Conservation (phyloP, 2,113 vertebrate species). For the Colius striatus region DNA sequence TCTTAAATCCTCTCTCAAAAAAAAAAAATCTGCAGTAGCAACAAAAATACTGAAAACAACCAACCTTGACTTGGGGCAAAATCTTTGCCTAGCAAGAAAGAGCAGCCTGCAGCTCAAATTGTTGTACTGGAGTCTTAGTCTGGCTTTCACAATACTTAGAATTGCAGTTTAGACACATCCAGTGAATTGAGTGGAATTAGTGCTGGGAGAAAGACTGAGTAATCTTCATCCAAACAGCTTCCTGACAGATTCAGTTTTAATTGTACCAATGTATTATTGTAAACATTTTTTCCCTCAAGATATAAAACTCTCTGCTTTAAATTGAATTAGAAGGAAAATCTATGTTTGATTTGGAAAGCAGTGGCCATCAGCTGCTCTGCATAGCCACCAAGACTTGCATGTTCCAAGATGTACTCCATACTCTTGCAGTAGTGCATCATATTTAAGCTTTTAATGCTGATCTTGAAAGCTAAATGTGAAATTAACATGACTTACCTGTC, state of each 20-base stretch:
- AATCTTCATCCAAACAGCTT: background rate
- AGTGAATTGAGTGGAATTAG: background rate
- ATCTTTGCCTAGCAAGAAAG: background rate
- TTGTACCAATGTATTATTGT: background rate
- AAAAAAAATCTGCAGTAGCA: background rate
- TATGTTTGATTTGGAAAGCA: background rate
- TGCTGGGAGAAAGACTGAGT: background rate
- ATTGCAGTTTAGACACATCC: background rate
- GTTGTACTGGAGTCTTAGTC: background rate
- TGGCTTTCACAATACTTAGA: background rate
- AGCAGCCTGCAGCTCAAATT: background rate
- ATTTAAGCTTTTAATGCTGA: background rate
- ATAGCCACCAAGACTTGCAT: background rate
- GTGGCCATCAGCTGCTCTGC: background rate
- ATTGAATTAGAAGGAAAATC: background rate
- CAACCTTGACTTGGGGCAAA: background rate
- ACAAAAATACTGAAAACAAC: background rate
- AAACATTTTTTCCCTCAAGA: background rate
- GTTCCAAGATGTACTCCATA: background rate
- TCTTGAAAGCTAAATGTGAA: background rate
- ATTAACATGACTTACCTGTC: background rate
- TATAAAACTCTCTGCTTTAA: background rate
- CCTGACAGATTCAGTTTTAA: background rate
- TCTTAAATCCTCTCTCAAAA: background rate
- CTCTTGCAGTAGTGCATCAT: background rate